phyloP scores from a whole-genome alignment of 2,888 invertebrate species.

The Furcula furcula region DNA sequence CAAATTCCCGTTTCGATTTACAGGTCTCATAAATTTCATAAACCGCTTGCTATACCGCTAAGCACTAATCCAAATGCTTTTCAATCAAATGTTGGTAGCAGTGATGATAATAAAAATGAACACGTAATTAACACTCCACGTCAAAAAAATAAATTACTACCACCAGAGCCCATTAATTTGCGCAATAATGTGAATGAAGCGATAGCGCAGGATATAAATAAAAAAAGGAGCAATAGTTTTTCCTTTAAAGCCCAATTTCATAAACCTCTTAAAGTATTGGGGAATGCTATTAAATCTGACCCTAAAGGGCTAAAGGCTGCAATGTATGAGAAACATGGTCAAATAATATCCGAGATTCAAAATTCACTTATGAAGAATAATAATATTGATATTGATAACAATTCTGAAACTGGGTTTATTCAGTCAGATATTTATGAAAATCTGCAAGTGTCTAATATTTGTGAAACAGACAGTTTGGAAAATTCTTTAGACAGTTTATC shows the following conservation, averaged over 20 bases:
- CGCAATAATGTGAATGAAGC: slow-evolving; percentile 11
- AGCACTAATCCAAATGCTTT: slow-evolving; percentile 34
- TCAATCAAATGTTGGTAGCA: slow-evolving; percentile 14
- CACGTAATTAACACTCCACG: slow-evolving; percentile 30
- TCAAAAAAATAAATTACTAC: slow-evolving; percentile 8
- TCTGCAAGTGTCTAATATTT: slow-evolving; percentile 1
- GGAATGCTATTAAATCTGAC: slow-evolving; percentile 11
- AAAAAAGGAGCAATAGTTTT: slow-evolving; percentile 28
- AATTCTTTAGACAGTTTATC: slow-evolving; percentile 12
- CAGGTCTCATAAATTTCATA: slow-evolving; percentile 26
- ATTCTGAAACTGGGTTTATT: slow-evolving; percentile 5
- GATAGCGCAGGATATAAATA: slow-evolving; percentile 14
- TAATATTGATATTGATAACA: slow-evolving; percentile 7
- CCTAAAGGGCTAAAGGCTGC: slow-evolving; percentile 6
- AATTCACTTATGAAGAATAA: slow-evolving; percentile 1
- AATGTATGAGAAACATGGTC: slow-evolving; percentile 12
- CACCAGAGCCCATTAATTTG: slow-evolving; percentile 17
- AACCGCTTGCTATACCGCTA: slow-evolving; percentile 23
- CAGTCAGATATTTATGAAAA: slow-evolving; percentile 5
- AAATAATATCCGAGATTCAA: slow-evolving; percentile 24
- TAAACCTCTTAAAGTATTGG: slow-evolving; percentile 17
- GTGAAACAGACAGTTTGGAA: slow-evolving; percentile 3
- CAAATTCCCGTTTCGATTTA: slow-evolving; percentile 31
- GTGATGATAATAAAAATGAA: slow-evolving; percentile 17
- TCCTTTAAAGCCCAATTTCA: slow-evolving; percentile 11